Evolutionary conservation across 2,113 vertebrate species (phyloP).

Genomic region (Astur gentilis): DNA sequence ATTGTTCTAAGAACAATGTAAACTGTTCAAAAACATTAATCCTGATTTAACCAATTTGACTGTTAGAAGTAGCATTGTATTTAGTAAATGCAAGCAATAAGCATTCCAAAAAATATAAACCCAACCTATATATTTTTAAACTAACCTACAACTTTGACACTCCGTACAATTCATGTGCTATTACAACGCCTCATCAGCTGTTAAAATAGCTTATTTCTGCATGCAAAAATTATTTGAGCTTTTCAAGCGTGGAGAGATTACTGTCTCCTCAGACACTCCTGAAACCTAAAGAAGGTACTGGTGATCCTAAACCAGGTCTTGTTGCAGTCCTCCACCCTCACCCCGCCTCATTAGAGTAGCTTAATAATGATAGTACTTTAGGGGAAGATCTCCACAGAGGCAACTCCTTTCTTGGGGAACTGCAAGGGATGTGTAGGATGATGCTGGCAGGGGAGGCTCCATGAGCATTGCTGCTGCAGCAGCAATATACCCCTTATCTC

Average conservation of each 20-base stretch:
- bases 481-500: neutral
- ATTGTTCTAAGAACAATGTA: neutral
- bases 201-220: neutral
- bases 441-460: neutral
- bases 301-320: too few relatives aligned
- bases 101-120: neutral
- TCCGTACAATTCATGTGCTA: accelerated
- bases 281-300: neutral
- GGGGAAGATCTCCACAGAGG: neutral
- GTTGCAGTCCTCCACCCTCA: neutral
- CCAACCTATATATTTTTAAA: neutral
- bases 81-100: neutral
- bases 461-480: accelerated
- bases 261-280: neutral
- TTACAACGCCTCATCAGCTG: neutral
- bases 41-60: neutral
- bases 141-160: neutral
- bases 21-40: neutral
- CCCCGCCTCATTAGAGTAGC: too few relatives aligned
- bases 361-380: neutral
- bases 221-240: neutral
- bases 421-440: neutral
- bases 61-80: neutral
- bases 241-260: neutral
- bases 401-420: neutral